phyloP scores from a whole-genome alignment of 2,888 invertebrate genomes.

The Ectropis crepuscularia region DNA sequence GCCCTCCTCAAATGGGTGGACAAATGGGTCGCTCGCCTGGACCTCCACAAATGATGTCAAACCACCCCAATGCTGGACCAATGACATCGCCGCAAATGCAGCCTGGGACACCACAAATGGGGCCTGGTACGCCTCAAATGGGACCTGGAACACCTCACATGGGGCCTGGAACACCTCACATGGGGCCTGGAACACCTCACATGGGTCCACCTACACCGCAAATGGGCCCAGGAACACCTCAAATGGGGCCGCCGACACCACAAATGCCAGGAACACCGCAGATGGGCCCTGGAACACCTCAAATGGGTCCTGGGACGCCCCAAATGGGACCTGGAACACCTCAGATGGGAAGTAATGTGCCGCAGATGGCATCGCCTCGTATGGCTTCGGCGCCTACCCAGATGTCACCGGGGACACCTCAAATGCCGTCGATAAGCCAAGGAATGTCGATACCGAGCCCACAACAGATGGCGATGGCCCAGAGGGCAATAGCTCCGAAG shows the following conservation, averaged over 20 bases:
- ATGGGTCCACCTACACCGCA: constrained; percentile 54
- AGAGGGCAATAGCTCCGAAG: constrained; percentile 82
- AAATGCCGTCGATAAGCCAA: constrained; percentile 73
- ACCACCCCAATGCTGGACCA: constrained; percentile 24
- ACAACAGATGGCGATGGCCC: constrained; percentile 72
- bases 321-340: constrained; percentile 64
- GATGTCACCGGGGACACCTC: constrained; percentile 78
- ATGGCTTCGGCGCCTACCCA: constrained; percentile 75
- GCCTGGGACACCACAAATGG: constrained; percentile 45
- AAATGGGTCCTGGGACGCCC: constrained; percentile 59
- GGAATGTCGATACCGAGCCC: constrained; percentile 70
- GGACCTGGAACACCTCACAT: constrained; percentile 48
- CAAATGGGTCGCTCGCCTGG: constrained; percentile 37
- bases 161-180: constrained; percentile 49
- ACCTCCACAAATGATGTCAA: constrained; percentile 63
- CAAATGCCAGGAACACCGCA: constrained; percentile 61
- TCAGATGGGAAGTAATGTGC: constrained; percentile 65
- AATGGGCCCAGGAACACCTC: constrained; percentile 78
- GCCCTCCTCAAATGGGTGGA: constrained; percentile 46
- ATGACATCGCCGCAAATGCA: constrained; percentile 66
- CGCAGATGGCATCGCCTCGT: constrained; percentile 75
- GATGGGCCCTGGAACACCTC: constrained; percentile 57
- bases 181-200: constrained; percentile 48
- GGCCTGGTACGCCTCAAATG: constrained; percentile 30
- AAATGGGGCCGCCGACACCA: constrained; percentile 63